Evolutionary conservation across 2,888 invertebrate species (phyloP).

Genomic region (Esperia sulphurella): DNA sequence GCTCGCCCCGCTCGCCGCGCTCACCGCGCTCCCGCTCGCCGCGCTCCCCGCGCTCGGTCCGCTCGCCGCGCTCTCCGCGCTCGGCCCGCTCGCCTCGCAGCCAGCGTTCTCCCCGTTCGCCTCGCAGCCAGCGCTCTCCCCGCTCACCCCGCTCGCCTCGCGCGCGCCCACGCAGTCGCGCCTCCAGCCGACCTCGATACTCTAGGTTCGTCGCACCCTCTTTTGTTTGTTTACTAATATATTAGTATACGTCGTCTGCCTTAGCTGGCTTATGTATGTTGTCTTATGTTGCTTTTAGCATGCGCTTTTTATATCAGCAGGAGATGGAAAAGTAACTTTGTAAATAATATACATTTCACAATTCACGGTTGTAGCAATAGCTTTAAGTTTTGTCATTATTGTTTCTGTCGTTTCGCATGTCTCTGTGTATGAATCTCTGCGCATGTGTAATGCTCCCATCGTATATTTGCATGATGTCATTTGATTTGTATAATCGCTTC

Average conservation of each 20-base stretch:
- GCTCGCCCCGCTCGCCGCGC: slow-evolving; percentile 47
- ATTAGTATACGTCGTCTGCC: not conserved
- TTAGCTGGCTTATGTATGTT: not conserved
- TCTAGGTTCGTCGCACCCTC: slow-evolving; percentile 56
- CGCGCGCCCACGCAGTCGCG: slow-evolving; percentile 51
- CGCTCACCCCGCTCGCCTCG: slow-evolving; percentile 32
- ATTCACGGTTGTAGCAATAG: not conserved
- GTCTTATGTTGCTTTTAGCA: not conserved
- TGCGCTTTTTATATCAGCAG: not conserved
- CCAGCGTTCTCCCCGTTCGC: slow-evolving; percentile 27
- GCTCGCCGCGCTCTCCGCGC: slow-evolving; percentile 24
- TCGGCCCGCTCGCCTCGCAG: slow-evolving; percentile 33
- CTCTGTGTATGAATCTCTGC: not conserved
- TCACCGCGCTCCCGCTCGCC: slow-evolving; percentile 27
- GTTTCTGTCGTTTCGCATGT: not conserved
- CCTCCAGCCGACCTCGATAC: slow-evolving; percentile 56
- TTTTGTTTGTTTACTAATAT: slow-evolving; percentile 9
- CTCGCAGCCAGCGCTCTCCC: slow-evolving; percentile 28
- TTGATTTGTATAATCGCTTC: not conserved
- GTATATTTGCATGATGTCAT: not conserved
- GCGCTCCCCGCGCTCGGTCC: slow-evolving; percentile 31
- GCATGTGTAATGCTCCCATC: not conserved
- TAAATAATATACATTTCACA: not conserved
- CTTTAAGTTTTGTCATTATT: not conserved
- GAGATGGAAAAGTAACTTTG: not conserved